These are phyloP conservation scores for Drosophila dives DNA, from an alignment of 2,888 invertebrate species.

Conservation along the genomic window DNA sequence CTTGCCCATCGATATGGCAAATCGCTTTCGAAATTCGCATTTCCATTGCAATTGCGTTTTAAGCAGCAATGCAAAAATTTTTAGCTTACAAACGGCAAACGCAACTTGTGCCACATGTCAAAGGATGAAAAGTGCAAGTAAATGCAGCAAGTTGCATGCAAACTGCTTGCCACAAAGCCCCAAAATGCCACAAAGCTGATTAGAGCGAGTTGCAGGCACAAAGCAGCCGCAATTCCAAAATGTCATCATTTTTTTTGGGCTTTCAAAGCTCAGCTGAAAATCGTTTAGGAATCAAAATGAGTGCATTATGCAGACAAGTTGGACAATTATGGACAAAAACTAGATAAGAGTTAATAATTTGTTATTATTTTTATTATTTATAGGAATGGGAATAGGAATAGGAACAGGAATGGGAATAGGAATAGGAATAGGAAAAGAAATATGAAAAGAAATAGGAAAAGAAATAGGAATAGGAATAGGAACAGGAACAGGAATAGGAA, in stretches of 20 bases:
- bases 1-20: slow-evolving; percentile 1
- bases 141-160: background rate
- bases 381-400: background rate
- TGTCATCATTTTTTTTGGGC: slow-evolving; percentile 1
- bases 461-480: background rate
- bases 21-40: slow-evolving; percentile 4
- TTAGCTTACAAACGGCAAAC: slow-evolving; percentile 34
- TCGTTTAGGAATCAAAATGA: background rate
- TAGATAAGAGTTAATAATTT: background rate
- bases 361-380: background rate
- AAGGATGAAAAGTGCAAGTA: slow-evolving; percentile 30
- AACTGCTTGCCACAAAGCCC: background rate
- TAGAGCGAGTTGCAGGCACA: slow-evolving; percentile 16
- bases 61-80: slow-evolving; percentile 51
- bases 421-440: background rate
- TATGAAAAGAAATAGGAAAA: background rate
- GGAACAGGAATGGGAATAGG: background rate
- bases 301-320: background rate
- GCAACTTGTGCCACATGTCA: slow-evolving; percentile 45
- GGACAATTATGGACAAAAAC: background rate
- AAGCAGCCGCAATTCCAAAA: slow-evolving; percentile 1
- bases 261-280: slow-evolving; percentile 3
- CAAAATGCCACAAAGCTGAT: slow-evolving; percentile 57
- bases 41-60: slow-evolving; percentile 33
- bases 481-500: too few species aligned